phyloP scores from a whole-genome alignment of 2,797 vertebrate genomes.

The Oryzias dopingdopingensis region DNA sequence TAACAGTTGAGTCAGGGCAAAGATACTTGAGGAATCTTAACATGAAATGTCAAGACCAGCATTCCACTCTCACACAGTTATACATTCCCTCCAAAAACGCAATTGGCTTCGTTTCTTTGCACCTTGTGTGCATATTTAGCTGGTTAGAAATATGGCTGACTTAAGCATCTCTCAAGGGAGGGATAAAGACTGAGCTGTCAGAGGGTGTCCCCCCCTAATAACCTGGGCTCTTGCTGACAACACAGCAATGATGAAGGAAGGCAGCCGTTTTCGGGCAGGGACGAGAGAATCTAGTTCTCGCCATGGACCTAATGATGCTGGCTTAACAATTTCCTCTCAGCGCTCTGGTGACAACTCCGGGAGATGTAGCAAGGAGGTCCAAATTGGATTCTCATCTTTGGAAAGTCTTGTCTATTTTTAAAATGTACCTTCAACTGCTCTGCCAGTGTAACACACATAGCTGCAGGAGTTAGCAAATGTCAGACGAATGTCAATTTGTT shows the following conservation, averaged over 20 bases:
- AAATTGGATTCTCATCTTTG: constrained; percentile 18
- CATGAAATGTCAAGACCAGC: constrained; percentile 44
- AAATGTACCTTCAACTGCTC: constrained; percentile 5
- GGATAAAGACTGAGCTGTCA: constrained; percentile 57
- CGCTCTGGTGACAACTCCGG: constrained; percentile 1
- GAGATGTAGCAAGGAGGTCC: neutral
- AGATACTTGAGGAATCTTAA: constrained; percentile 15
- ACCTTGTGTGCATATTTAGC: constrained; percentile 44
- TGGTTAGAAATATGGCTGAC: constrained; percentile 50
- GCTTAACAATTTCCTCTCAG: constrained; percentile 20
- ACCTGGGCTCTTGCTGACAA: constrained; percentile 52
- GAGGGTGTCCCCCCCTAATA: constrained; percentile 46
- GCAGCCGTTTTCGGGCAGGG: constrained; percentile 43
- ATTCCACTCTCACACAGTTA: constrained; percentile 31
- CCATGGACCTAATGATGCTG: constrained; percentile 40
- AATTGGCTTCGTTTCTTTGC: constrained; percentile 28
- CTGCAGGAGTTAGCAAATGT: neutral
- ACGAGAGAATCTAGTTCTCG: constrained; percentile 17
- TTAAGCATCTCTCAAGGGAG: constrained; percentile 51
- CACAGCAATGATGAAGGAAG: constrained; percentile 36
- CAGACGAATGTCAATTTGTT: neutral
- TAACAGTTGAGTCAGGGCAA: constrained; percentile 21
- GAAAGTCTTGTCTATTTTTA: neutral
- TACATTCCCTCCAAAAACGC: constrained; percentile 28
- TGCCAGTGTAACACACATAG: constrained; percentile 2